These are phyloP conservation scores for Solea senegalensis DNA, from an alignment of 2,113 vertebrate genomes.

Conservation along the genomic window DNA sequence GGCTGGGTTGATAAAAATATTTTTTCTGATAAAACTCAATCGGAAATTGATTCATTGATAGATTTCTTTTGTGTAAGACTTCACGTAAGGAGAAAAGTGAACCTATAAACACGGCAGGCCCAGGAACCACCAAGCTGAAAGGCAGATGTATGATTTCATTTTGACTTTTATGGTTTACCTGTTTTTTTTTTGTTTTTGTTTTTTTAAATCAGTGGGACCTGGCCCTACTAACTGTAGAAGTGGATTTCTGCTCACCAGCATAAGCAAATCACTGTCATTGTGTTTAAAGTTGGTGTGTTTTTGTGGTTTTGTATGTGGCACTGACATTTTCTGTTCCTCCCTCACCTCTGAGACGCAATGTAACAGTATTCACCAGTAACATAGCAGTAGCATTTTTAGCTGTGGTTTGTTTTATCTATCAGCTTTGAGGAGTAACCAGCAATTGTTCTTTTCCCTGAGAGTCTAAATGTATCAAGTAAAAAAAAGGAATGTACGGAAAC, in stretches of 20 bases:
- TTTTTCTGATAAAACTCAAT: too few species aligned
- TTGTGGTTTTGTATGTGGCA: background rate
- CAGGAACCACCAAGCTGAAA: too few species aligned
- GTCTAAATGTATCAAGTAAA: conserved; percentile 30
- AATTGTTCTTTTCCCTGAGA: conserved; percentile 32
- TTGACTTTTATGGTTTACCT: too few species aligned
- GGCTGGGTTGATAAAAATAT: too few species aligned
- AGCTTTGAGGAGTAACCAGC: conserved; percentile 45
- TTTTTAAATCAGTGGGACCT: too few species aligned
- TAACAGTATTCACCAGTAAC: conserved; percentile 28
- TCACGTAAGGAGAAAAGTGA: too few species aligned
- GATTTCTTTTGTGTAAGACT: too few species aligned
- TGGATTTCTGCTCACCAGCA: conserved; percentile 33
- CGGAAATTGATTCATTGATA: too few species aligned
- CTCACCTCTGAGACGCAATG: conserved; percentile 9
- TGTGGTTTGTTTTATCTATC: conserved; percentile 26
- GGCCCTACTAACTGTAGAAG: conserved; percentile 7
- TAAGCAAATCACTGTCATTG: conserved; percentile 9
- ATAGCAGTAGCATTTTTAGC: background rate
- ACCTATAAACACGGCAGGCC: too few species aligned
- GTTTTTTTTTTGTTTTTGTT: too few species aligned
- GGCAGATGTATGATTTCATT: too few species aligned
- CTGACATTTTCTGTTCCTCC: background rate
- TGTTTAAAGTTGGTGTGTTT: conserved; percentile 4
- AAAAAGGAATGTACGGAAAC: background rate